phyloP scores from a whole-genome alignment of 2,797 vertebrate species.

The Melopsittacus undulatus region DNA sequence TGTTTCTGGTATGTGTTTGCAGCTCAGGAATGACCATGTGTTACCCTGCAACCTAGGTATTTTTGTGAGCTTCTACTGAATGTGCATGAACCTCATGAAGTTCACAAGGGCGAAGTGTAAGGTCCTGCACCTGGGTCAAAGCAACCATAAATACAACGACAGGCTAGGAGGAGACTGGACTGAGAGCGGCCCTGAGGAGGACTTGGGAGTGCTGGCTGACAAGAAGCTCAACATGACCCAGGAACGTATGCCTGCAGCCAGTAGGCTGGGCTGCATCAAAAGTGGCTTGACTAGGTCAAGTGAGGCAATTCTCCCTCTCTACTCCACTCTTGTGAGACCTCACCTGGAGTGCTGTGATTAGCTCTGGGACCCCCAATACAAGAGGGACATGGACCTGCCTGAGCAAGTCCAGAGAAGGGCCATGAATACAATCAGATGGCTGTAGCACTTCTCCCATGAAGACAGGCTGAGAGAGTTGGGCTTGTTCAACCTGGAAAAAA shows the following conservation, averaged over 20 bases:
- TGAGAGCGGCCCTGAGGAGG: background rate
- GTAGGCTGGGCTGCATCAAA: background rate
- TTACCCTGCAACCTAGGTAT: background rate
- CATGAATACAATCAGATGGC: background rate
- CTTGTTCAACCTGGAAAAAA: background rate
- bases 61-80: background rate
- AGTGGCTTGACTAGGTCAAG: rapidly evolving
- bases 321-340: rapidly evolving
- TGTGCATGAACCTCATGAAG: background rate
- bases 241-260: rapidly evolving
- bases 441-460: background rate
- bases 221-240: background rate
- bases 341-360: rapidly evolving
- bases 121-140: rapidly evolving
- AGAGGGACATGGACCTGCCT: background rate
- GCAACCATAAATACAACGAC: background rate
- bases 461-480: background rate
- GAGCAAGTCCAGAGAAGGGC: background rate
- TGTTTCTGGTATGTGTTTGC: background rate
- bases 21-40: background rate
- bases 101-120: background rate
- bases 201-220: background rate
- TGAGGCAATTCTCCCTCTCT: background rate
- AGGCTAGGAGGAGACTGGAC: background rate
- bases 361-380: background rate